A percentile compares a stretch with the other conserved stretches of the same genome.
These are phyloP conservation scores for Lutraria lutraria DNA, from an alignment of 2,888 invertebrate species.

Conservation along the genomic window DNA sequence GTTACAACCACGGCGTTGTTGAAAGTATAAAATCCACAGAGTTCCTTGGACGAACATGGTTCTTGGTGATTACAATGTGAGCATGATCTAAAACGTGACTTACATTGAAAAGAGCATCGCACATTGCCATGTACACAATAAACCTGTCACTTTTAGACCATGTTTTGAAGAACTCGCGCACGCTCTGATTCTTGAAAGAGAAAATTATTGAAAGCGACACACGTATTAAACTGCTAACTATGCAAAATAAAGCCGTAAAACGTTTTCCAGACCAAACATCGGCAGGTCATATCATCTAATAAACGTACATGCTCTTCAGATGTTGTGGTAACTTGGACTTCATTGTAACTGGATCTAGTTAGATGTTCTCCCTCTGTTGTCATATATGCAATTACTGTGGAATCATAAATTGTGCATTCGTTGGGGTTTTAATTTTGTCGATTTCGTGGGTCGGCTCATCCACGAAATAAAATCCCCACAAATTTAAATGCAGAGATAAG, in stretches of 20 bases:
- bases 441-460: too few species aligned
- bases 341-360: too few species aligned
- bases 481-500: too few species aligned
- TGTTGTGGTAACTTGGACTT: neutral
- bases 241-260: slow-evolving; percentile 59
- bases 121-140: slow-evolving; percentile 64
- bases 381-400: neutral
- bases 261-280: slow-evolving; percentile 60
- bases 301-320: neutral
- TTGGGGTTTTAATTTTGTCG: too few species aligned
- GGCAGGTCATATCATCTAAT: slow-evolving; percentile 55
- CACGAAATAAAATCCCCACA: too few species aligned
- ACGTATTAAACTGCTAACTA: slow-evolving; percentile 55
- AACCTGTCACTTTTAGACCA: slow-evolving; percentile 68
- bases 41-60: slow-evolving; percentile 63
- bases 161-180: slow-evolving; percentile 47
- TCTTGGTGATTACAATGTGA: slow-evolving; percentile 58
- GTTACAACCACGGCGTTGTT: slow-evolving; percentile 62
- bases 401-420: too few species aligned
- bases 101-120: slow-evolving; percentile 65
- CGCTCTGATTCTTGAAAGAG: slow-evolving; percentile 54
- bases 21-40: slow-evolving; percentile 67
- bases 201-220: slow-evolving; percentile 44
- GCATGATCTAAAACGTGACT: slow-evolving; percentile 63
- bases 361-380: neutral